Evolutionary conservation across 2,797 vertebrate species (phyloP).

Genomic region (Typhlichthys subterraneus): DNA sequence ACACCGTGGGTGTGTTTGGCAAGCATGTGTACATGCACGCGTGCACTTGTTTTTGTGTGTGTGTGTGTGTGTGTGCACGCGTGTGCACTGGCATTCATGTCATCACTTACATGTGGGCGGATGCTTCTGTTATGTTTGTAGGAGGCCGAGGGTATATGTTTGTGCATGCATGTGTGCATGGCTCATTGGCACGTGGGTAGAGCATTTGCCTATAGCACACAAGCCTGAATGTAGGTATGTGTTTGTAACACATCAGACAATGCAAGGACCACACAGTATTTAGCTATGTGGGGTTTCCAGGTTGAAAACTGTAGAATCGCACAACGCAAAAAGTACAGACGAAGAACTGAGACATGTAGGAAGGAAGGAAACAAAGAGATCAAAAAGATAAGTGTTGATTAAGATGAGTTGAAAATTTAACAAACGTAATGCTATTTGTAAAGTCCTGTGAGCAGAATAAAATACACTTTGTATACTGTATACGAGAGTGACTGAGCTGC

Average conservation of each 20-base stretch:
- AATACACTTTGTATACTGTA: too few species aligned
- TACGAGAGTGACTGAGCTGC: too few species aligned
- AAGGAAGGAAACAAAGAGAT: neutral
- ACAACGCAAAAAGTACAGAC: constrained; percentile 2
- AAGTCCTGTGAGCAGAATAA: too few species aligned
- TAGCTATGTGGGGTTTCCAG: constrained; percentile 67
- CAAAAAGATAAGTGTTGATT: too few species aligned
- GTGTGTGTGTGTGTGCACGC: neutral
- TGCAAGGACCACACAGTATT: constrained; percentile 48
- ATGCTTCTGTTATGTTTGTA: constrained; percentile 8
- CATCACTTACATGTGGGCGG: constrained; percentile 16
- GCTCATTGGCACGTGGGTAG: neutral
- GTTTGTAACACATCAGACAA: constrained; percentile 49
- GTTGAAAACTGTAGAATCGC: constrained; percentile 61
- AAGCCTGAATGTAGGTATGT: constrained; percentile 8
- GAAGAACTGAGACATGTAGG: neutral
- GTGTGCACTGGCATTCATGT: constrained; percentile 1
- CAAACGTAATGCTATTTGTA: too few species aligned
- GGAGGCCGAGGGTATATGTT: constrained; percentile 10
- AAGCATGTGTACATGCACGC: neutral
- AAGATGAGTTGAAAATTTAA: neutral
- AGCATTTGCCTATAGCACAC: neutral
- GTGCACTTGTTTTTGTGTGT: neutral
- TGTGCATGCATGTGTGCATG: neutral
- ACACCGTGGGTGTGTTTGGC: neutral